Percentiles rank a stretch among this genome's conserved stretches.
phyloP scores from a whole-genome alignment of 2,797 vertebrate species.

The Salarias fasciatus region DNA sequence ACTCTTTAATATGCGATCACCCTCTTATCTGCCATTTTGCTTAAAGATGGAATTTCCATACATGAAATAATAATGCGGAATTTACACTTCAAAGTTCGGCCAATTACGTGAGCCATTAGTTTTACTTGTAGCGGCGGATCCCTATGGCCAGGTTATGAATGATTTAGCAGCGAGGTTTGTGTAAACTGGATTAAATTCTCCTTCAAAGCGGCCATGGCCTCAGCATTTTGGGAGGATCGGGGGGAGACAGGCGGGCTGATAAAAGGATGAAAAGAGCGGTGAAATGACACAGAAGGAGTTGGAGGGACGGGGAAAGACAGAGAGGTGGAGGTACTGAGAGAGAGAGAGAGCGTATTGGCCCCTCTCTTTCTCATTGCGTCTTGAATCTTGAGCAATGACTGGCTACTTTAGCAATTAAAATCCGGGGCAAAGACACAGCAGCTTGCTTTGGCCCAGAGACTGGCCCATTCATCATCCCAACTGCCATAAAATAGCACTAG shows the following conservation, averaged over 20 bases:
- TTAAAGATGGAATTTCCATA: conserved; percentile 87
- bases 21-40: conserved; percentile 72
- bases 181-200: conserved; percentile 90
- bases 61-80: conserved; percentile 96
- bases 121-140: conserved; percentile 89
- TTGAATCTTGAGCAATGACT: conserved; percentile 99
- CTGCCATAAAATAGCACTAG: conserved; percentile 99
- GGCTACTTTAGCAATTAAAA: conserved; percentile 99
- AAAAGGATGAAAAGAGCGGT: conserved; percentile 51
- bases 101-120: conserved; percentile 94
- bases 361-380: conserved; percentile 86
- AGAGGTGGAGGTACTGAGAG: conserved; percentile 4
- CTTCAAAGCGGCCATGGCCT: conserved; percentile 88
- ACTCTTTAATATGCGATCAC: conserved; percentile 52
- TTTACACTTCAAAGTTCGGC: conserved; percentile 97
- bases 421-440: conserved; percentile 98
- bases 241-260: conserved; percentile 50
- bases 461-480: conserved; percentile 99
- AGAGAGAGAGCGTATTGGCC: conserved; percentile 1
- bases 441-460: conserved; percentile 99
- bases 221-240: conserved; percentile 81
- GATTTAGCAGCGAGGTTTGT: conserved; percentile 93
- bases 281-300: conserved; percentile 57
- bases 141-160: conserved; percentile 92
- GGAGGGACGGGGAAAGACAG: conserved; percentile 31